Evolutionary conservation across 2,113 vertebrate genomes (phyloP).

Genomic region (Seriola aureovittata): DNA sequence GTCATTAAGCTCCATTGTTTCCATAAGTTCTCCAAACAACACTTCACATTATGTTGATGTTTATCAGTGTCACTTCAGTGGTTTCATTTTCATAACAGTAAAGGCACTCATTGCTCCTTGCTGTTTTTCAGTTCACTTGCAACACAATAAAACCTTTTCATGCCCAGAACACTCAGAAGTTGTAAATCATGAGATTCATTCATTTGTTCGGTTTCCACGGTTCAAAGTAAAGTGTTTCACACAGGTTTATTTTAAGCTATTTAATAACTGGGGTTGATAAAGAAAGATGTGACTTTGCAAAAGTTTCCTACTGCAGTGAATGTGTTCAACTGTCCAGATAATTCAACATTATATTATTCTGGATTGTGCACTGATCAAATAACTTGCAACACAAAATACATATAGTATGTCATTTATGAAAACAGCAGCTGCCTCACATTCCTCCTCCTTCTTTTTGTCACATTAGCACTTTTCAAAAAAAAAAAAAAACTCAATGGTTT

Average conservation of each 20-base stretch:
- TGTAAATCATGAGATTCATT: not conserved
- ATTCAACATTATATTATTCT: not conserved
- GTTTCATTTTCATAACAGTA: constrained; percentile 9
- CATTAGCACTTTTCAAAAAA: too few relatives aligned
- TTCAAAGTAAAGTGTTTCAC: constrained; percentile 14
- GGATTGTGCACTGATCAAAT: not conserved
- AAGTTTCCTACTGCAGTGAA: not conserved
- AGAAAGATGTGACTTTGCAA: not conserved
- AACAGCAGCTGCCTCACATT: not conserved
- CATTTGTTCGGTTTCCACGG: constrained; percentile 1
- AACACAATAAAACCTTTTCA: not conserved
- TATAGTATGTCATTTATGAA: not conserved
- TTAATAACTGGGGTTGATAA: constrained; percentile 16
- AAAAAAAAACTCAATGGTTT: too few relatives aligned
- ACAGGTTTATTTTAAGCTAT: constrained; percentile 11
- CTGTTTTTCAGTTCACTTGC: not conserved
- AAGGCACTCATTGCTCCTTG: not conserved
- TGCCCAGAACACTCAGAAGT: not conserved
- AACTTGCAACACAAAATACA: too few relatives aligned
- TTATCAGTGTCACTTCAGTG: constrained; percentile 23
- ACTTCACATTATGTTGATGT: constrained; percentile 34
- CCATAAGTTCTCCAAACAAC: constrained; percentile 54
- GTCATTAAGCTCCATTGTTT: constrained; percentile 66
- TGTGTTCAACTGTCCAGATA: not conserved
- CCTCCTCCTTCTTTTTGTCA: too few relatives aligned